Evolutionary conservation across 2,888 invertebrate genomes (phyloP), one percentile per base, ranked within the genome.

Genomic region (Hyposoter dolosus): DNA sequence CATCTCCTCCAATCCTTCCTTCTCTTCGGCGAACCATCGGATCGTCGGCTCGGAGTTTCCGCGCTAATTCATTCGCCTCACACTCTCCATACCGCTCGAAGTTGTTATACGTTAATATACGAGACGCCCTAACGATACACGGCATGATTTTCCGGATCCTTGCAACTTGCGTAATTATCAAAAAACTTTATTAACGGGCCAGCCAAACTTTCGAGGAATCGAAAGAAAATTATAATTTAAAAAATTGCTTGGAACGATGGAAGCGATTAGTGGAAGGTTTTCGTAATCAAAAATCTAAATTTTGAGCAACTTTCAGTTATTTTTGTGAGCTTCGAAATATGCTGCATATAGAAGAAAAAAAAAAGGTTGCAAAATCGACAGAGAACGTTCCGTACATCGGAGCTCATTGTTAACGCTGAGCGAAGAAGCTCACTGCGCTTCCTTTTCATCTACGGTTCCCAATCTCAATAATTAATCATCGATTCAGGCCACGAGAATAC

Each of bases 11-110:
- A 50, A 56, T 76, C 71, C 71, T 50, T 56, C 65, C 65, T 63
- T 7, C 43, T 47, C 47, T 45, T 53, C 32, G 63, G 17, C 60
- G 23, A 72, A 63, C 71, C 56, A 65, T 65, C 56, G 17, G 43
- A 81, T 74, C 81, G 74, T 66, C 74, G 79, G 69, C 75, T 75
- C 45, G 47, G 79, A 85, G 85, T 85, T 85, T 85, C 83, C 75
- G 71, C 76, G 82, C 80, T 85, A 83, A 85, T 85, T 86, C 85
- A 83, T 86, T 83, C 68, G 83, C 80, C 71, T 43, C 76, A 53
- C 71, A 77, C 43, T 63, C 53, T 19, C 17, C 23, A 69, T 60
- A 60, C 43, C 32, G 9, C 63, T 15, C 32, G 56, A 40, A 40
- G 40, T 71, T 45, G 17, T 17, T 56, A 69, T 53, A 68, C 12